phyloP scores from a whole-genome alignment of 2,888 invertebrate genomes.

The Galeopsomyia nigrocyanea region DNA sequence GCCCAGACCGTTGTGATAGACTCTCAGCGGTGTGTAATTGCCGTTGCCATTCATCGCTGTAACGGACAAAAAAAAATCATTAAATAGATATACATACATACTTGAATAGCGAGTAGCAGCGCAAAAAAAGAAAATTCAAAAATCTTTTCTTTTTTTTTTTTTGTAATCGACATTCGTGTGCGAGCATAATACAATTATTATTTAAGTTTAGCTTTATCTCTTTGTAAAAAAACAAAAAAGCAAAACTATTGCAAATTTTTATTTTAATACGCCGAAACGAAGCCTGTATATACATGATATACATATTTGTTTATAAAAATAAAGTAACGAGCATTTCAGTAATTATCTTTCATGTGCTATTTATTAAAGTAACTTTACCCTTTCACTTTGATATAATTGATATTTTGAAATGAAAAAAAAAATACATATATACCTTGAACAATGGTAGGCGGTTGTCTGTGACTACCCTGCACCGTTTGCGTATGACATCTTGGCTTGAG shows the following conservation, averaged over 20 bases:
- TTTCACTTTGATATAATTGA: too few species aligned
- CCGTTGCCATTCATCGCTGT: slow-evolving; percentile 79
- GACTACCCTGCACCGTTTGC: slow-evolving; percentile 70
- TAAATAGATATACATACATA: neutral
- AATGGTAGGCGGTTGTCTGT: slow-evolving; percentile 76
- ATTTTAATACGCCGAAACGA: slow-evolving; percentile 6
- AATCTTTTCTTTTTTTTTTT: too few species aligned
- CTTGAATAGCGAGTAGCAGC: neutral
- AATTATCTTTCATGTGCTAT: too few species aligned
- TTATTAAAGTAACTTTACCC: too few species aligned
- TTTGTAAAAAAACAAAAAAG: neutral
- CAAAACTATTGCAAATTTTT: neutral
- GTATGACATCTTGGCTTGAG: slow-evolving; percentile 82
- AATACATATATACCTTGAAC: slow-evolving; percentile 78
- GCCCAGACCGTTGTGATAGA: slow-evolving; percentile 85
- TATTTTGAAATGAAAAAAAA: too few species aligned
- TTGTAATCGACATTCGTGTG: neutral
- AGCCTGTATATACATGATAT: slow-evolving; percentile 25
- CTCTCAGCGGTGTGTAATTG: slow-evolving; percentile 83
- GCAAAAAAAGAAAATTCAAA: neutral
- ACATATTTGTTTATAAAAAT: slow-evolving; percentile 33
- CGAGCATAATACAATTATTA: neutral
- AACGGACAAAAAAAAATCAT: slow-evolving; percentile 56
- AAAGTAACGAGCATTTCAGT: slow-evolving; percentile 6
- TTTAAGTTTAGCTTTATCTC: slow-evolving; percentile 10